Evolutionary conservation across 2,797 vertebrate genomes (phyloP).

Genomic region (Anas georgica): DNA sequence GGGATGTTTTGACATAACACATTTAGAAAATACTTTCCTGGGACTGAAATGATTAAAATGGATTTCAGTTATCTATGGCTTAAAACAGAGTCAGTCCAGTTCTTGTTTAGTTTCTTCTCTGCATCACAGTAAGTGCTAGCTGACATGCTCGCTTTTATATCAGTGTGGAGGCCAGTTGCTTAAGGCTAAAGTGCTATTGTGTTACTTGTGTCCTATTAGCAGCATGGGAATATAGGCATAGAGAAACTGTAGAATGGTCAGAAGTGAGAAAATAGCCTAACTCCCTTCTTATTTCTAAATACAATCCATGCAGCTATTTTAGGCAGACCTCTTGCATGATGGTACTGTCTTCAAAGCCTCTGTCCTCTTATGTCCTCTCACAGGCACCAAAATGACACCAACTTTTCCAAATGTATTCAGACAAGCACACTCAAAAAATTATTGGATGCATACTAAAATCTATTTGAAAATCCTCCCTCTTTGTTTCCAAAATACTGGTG

Average conservation of each 20-base stretch:
- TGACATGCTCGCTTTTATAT: neutral
- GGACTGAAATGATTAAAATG: constrained; percentile 42
- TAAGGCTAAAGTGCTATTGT: constrained; percentile 23
- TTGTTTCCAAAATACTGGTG: neutral
- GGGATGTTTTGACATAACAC: constrained; percentile 44
- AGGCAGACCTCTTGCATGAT: neutral
- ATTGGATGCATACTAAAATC: neutral
- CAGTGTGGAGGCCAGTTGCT: neutral
- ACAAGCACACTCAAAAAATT: neutral
- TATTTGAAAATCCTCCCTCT: neutral
- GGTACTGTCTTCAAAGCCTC: neutral
- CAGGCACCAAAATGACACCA: neutral
- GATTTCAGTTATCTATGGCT: neutral
- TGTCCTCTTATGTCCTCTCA: neutral
- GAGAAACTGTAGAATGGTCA: neutral
- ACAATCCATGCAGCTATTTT: neutral
- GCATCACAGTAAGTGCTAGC: neutral
- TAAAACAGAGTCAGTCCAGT: constrained; percentile 8
- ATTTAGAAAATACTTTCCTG: constrained; percentile 32
- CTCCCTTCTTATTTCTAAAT: neutral
- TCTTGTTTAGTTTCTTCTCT: constrained; percentile 1
- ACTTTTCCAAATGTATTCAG: neutral
- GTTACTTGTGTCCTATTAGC: constrained; percentile 19
- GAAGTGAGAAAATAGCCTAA: neutral
- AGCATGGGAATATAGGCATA: neutral